phyloP scores from a whole-genome alignment of 1,140 invertebrate genomes.

The Pararge aegeria region DNA sequence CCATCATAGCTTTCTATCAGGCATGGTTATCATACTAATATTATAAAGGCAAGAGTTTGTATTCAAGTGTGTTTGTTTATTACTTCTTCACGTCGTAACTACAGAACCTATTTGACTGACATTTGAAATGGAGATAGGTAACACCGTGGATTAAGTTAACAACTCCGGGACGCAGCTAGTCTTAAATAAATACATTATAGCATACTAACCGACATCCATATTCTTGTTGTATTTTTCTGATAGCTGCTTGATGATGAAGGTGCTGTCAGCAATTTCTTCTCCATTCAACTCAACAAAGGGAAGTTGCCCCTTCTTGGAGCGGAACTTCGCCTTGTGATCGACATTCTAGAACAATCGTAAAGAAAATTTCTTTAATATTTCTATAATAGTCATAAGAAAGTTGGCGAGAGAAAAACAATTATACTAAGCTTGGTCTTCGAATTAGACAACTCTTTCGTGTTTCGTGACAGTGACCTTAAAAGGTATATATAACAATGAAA shows the following conservation, averaged over 20 bases:
- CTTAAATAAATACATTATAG: background rate
- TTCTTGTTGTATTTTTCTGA: slow-evolving; percentile 90
- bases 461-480: no score
- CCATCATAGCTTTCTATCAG: no score
- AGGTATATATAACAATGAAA: background rate
- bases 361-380: background rate
- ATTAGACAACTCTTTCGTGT: no score
- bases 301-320: slow-evolving; percentile 94
- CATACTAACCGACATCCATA: slow-evolving; percentile 83
- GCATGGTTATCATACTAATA: no score
- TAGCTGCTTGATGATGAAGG: slow-evolving; percentile 93
- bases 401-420: background rate
- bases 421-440: background rate
- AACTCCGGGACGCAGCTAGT: no score
- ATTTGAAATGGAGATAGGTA: no score
- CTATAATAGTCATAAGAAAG: background rate
- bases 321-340: slow-evolving; percentile 95
- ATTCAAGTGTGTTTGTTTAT: no score
- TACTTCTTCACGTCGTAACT: no score
- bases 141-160: no score
- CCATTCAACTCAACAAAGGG: slow-evolving; percentile 97
- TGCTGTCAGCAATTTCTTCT: slow-evolving; percentile 94
- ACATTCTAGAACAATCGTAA: slow-evolving; percentile 88
- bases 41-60: no score
- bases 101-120: no score